Conservation (phyloP, 2,797 vertebrate genomes). For the Cossypha niveicapilla region DNA sequence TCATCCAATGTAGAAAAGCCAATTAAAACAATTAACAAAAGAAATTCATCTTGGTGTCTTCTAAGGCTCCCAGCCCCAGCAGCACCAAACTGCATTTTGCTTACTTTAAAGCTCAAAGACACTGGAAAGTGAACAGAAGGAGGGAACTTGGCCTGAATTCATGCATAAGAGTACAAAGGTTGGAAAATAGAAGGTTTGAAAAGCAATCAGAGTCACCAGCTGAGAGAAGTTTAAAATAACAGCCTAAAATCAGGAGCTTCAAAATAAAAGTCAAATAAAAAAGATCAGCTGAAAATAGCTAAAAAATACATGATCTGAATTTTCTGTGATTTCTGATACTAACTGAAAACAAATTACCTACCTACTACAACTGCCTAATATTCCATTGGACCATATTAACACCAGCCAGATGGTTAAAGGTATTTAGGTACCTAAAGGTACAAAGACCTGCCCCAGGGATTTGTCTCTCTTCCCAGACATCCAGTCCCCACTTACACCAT, state of each 20-base stretch:
- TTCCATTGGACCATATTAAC: neutral
- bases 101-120: slow-evolving; percentile 48
- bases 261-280: slow-evolving; percentile 25
- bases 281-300: neutral
- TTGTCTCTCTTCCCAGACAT: neutral
- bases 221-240: slow-evolving; percentile 65
- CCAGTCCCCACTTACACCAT: neutral
- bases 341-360: neutral
- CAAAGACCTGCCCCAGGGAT: neutral
- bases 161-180: slow-evolving; percentile 51
- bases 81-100: slow-evolving; percentile 43
- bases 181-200: slow-evolving; percentile 67
- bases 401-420: neutral
- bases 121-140: slow-evolving; percentile 49
- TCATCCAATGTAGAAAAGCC: slow-evolving; percentile 6
- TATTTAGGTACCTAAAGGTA: neutral
- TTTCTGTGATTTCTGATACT: neutral
- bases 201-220: slow-evolving; percentile 68
- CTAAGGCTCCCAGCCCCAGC: neutral
- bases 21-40: neutral
- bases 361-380: neutral
- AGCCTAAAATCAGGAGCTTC: slow-evolving; percentile 40
- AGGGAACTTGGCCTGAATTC: slow-evolving; percentile 43
- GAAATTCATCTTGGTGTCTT: neutral
- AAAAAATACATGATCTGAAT: neutral